Evolutionary conservation across 2,888 invertebrate genomes (phyloP), one percentile per base, ranked within the genome.

Genomic region (Perithous albicinctus): DNA sequence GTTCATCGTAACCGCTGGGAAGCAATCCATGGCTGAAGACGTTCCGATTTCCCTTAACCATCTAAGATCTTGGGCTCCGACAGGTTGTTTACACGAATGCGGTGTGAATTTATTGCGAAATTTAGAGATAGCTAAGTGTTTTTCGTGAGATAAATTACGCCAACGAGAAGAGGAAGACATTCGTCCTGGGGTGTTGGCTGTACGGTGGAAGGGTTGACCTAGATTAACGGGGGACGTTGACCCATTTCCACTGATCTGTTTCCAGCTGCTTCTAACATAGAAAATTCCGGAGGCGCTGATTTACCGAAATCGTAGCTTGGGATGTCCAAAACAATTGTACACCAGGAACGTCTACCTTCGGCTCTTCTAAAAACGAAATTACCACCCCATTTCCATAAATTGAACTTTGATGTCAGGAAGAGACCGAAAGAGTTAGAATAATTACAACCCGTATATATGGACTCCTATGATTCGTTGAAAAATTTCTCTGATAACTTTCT

Each of bases 81-180:
- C 46, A 46, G 46, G 43, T 72, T 78, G 54, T 72, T 56, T 43
- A 46, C 54, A 41, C 10, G 29, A n/a, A 54, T 35, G 32, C 35
- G 23, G 15, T 32, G n/a, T 20, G 23, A 67, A 78, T 78, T 64
- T 46, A 72, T 46, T 46, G 35, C 23, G 15, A 32, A 56, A 23
- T 64, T 64, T 10, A 26, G n/a, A 12, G 43, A 23, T 32, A 54
- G 43, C 23, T 7, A 26, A 54, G 32, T 64, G 46, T 38, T 72
- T 70, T 32, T 18, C 35, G 23, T n/a, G 10, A 15, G 54, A 69
- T 54, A 5, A 32, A 69, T 23, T 29, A 15, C 4, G 15, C 4
- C n/a, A 15, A 20, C 20, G n/a, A 35, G 35, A 8, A 38, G 35
- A n/a, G 26, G 3, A 43, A 29, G 8, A 15, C 15, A 46, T 43